Base-by-base conservation (phyloP, 1,140 invertebrate genomes). In the Drosophila teissieri region DNA sequence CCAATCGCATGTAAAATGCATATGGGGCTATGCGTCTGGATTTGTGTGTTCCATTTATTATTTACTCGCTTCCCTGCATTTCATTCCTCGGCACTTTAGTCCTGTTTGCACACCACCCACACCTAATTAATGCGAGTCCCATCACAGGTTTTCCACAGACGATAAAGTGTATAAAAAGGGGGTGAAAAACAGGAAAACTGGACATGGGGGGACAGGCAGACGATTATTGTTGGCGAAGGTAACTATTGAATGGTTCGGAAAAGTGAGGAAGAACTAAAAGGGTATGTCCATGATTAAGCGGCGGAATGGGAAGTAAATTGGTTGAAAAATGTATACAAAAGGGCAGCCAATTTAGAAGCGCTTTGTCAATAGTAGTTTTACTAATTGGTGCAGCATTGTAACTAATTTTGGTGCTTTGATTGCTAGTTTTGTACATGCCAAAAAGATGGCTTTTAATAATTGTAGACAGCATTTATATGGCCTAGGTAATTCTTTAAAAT, bases 1-100 rank as follows among this genome's bases (percentile, higher is more conserved):
- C 27, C 57, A 52, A 56, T 48, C 40, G 67, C 65, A 80, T 81
- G 51, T 46, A 62, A 80, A 81, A 63, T 81, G 65, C 79, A 81
- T 58, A 58, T 54, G 78, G 36, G 69, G 77, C 70, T 78, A 75
- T 75, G 72, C 46, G 54, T 40, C 61, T 36, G 62, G 73, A 73
- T 61, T 82, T 82, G 51, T 52, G 37, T 52, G 45, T 24, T 65
- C n/a, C 60, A 56, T 75, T 75, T 56, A 65, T 75, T 65, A 75
- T 74, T 74, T 42, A 73, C 61, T 24, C 34, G 17, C 36, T 39
- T 0, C 15, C 11, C 49, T 31, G 31, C 45, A 46, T 24, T 37
- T 51, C n/a, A 14, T 10, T 22, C 8, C 11, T n/a, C 48, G 4
- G 4, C 6, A 39, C 17, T 36, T 8, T 12, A 34, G 14, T 12